Base-by-base conservation (phyloP, 92 coral and sea anemone species). In the Chrysogorgia sp. region DNA sequence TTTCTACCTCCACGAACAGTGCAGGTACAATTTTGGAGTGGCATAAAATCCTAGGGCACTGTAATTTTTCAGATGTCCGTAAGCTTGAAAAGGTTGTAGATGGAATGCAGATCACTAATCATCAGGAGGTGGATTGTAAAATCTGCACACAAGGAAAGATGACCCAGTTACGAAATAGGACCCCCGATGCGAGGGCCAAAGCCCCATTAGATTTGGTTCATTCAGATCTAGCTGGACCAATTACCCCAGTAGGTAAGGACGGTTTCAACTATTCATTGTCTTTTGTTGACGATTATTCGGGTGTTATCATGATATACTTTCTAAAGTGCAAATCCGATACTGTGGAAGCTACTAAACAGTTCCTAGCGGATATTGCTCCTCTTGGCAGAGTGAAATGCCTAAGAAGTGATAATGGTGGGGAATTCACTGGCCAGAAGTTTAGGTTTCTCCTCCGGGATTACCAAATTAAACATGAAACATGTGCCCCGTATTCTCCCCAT, bases 171-270 rank as follows among this genome's bases (percentile, higher is more conserved):
- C 33, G 80, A 23, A 81, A 19, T 59, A 71, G 80, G 41, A 65
- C 66, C 21, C 85, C 85, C 6, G 79, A 81, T 65, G 43, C 13
- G 40, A 62, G 76, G 59, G 86, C 86, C 26, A 71, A 59, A 24
- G 67, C 65, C 25, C 85, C 84, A 62, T 58, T 69, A 65, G 79
- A 81, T 37, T 60, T 71, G 40, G 79, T 81, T 28, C 85, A 81
- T 33, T 81, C 79, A 60, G 79, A 81, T 60, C 55, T 71, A 61
- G 85, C 86, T 22, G 86, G 86, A 70, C 76, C 85, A 81, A 58
- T 81, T 29, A 70, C 56, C 13, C 85, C 74, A 24, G 79, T 10
- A 5, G 84, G 67, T 23, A 33, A 62, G 34, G 84, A 80, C 7
- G 84, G 77, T 40, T 80, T 80, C 59, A 66, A 35, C 2, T 80